A percentile compares a stretch with the other conserved stretches of the same genome.
phyloP scores from a whole-genome alignment of 2,797 vertebrate species.

The Antrozous pallidus region DNA sequence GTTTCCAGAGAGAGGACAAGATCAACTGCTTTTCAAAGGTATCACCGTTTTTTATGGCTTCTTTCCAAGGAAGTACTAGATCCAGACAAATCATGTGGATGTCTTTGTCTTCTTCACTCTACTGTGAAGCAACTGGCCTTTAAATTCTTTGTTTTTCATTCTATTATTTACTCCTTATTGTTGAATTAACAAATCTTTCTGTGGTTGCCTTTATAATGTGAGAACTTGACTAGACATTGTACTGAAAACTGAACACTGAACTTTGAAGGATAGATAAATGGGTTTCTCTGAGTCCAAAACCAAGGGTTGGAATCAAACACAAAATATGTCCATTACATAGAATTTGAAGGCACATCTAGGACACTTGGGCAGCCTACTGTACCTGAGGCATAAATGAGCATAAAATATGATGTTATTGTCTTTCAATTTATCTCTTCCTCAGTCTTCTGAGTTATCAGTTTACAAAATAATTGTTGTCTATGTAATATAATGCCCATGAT shows the following conservation, averaged over 20 bases:
- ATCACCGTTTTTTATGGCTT: not conserved
- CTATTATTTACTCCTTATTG: not conserved
- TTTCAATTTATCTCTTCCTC: not conserved
- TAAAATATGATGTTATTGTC: not conserved
- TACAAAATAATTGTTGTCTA: not conserved
- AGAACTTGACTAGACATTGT: not conserved
- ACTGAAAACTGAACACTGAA: not conserved
- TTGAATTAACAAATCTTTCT: not conserved
- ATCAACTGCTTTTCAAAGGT: not conserved
- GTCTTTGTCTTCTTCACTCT: not conserved
- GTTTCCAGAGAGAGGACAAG: not conserved
- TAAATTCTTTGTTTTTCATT: not conserved
- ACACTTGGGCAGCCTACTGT: not conserved
- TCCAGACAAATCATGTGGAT: not conserved
- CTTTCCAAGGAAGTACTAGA: not conserved
- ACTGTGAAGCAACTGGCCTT: not conserved
- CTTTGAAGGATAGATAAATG: not conserved
- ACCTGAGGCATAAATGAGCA: not conserved
- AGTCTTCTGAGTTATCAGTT: not conserved
- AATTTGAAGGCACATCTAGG: not conserved
- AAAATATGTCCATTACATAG: not conserved
- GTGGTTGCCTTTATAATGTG: not conserved
- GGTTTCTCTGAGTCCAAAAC: not conserved
- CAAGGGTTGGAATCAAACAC: not conserved
- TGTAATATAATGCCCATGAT: not conserved